These are phyloP conservation scores for Lymantria dispar DNA, from an alignment of 2,888 invertebrate genomes.

Conservation along the genomic window DNA sequence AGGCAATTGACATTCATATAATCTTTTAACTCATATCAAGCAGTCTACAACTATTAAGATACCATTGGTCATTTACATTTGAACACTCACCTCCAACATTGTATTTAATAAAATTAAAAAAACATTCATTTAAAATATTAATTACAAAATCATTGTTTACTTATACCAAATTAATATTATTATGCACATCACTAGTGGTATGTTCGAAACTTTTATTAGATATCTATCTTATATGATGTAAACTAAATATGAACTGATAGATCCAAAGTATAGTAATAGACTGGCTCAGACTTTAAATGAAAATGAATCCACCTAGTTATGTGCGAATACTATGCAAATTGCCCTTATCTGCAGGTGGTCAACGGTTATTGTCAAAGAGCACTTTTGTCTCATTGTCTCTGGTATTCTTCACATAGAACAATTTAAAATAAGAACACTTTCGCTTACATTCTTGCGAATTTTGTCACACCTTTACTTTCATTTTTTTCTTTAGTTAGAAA, in stretches of 20 bases:
- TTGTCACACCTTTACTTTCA: conserved; percentile 61
- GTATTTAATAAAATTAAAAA: neutral
- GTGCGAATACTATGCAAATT: conserved; percentile 77
- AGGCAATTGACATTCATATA: conserved; percentile 62
- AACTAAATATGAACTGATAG: conserved; percentile 30
- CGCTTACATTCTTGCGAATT: conserved; percentile 62
- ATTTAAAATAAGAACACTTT: conserved; percentile 56
- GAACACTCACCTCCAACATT: conserved; percentile 1
- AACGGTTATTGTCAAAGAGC: conserved; percentile 41
- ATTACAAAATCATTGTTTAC: neutral
- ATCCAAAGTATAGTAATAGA: conserved; percentile 45
- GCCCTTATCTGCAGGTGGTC: conserved; percentile 66
- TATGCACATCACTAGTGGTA: neutral
- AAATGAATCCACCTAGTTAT: conserved; percentile 53
- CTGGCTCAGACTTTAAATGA: conserved; percentile 51
- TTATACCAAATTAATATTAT: neutral
- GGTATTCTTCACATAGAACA: conserved; percentile 28
- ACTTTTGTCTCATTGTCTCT: conserved; percentile 42
- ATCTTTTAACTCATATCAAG: conserved; percentile 20
- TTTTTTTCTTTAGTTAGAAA: conserved; percentile 33
- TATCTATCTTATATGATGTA: neutral
- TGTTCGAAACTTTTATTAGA: neutral
- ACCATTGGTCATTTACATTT: conserved; percentile 10
- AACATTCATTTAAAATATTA: neutral
- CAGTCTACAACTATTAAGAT: conserved; percentile 13